Base-by-base conservation (phyloP, 2,797 vertebrate genomes). In the Dromococcyx pavoninus region DNA sequence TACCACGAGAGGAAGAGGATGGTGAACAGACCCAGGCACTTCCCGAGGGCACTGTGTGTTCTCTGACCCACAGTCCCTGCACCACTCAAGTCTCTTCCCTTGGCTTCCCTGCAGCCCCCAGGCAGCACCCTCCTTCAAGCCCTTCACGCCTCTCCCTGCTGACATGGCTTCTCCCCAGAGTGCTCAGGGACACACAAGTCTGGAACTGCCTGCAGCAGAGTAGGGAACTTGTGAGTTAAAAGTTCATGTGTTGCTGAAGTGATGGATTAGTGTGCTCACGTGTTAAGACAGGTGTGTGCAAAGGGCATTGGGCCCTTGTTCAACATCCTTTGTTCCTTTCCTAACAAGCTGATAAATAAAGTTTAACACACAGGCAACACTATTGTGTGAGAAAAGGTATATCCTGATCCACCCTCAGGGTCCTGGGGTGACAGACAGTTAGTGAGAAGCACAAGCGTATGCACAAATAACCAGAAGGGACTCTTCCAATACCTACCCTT, bases 261-360 rank as follows among this genome's bases (percentile, higher is more conserved):
- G 43, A 62, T 18, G 23, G 17, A 44, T 58, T 39, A 24, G 3
- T 18, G 33, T 61, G 22, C 28, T 16, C 14, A 3, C 2, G 4
- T 14, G 3, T n/a, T 43, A n/a, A 48, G 12, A 41, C 0, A 4
- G 3, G 41, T 8, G 0, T 0, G 3, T 51, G 30, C 66, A 35
- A 75, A 90, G 33, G 39, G 14, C 71, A 37, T 18, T 30, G 7
- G 9, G 3, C 21, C 27, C 5, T 35, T 58, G 8, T 16, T 64
- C 32, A 2, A 15, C 3, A 5, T 15, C 16, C 37, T 10, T 77
- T 28, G 24, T 69, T 46, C 24, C 9, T 67, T 50, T 71, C 44
- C 21, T 30, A 43, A 46, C 5, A 27, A 37, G 35, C 9, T 56
- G 17, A 27, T n/a, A 56, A 71, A 70, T 35, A 25, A 35, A 72